Conservation (phyloP, 2,888 invertebrate species). For the Acanthococcus lagerstroemiae region DNA sequence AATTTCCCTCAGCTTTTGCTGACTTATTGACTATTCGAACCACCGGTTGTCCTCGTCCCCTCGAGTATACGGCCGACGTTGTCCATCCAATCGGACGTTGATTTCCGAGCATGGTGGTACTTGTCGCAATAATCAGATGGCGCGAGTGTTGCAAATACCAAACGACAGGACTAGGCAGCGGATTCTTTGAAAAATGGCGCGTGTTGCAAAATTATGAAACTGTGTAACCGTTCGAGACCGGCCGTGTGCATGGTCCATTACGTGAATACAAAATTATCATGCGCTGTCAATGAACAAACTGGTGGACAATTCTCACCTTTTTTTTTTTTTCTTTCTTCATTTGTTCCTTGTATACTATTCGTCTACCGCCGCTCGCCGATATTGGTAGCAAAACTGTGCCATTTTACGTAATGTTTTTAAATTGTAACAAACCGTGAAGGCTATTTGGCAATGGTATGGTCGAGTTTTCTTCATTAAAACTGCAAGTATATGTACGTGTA, state of each 20-base stretch:
- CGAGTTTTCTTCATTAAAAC: conserved; percentile 6
- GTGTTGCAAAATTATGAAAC: conserved; percentile 5
- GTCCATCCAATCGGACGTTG: too few relatives aligned
- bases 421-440: conserved; percentile 26
- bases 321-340: not conserved
- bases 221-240: not conserved
- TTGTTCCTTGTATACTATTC: too few relatives aligned
- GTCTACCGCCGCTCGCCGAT: not conserved
- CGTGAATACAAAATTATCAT: conserved; percentile 9
- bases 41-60: too few relatives aligned
- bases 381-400: not conserved
- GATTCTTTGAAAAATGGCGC: not conserved
- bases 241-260: conserved; percentile 14
- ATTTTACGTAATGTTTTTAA: conserved; percentile 7
- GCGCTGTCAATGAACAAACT: conserved; percentile 8
- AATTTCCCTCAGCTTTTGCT: too few relatives aligned
- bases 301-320: not conserved
- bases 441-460: conserved; percentile 25
- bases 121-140: not conserved
- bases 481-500: too few relatives aligned
- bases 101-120: too few relatives aligned
- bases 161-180: not conserved
- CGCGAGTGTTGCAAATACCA: too few relatives aligned
- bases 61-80: too few relatives aligned
- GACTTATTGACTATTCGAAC: too few relatives aligned